Evolutionary conservation across 2,888 invertebrate genomes (phyloP), one percentile per base, ranked within the genome.

Genomic region (Mythimna ferrago): DNA sequence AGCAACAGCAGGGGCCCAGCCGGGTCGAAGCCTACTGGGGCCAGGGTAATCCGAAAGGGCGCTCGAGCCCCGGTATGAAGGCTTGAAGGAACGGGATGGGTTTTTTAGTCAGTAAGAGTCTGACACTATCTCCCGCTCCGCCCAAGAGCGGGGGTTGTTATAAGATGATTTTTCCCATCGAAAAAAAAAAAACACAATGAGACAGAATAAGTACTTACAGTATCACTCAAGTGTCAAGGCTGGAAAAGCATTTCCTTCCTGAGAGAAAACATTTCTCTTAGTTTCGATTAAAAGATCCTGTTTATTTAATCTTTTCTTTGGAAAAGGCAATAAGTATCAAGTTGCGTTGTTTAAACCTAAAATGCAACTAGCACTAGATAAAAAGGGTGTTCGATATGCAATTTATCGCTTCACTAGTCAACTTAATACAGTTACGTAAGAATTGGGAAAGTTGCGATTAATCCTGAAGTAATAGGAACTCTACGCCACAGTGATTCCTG

Each of bases 401-500:
- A 66, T 74, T 62, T 54, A 80, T 57, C 16, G 21, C 6, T 11
- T 26, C 10, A 41, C 38, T 54, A 38, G 62, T 57, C 38, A 10
- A 57, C 21, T n/a, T 57, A 57, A 53, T 61, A 38, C 26, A 32
- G 41, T 32, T 71, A 58, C 32, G 26, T 5, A 76, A 60, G 60
- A 48, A 67, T 54, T 19, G 7, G 19, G 1, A 61, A 66, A 54
- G 10, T 21, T 71, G 21, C 21, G 6, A 68, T 38, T 68, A 53
- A 68, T 76, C 1, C 44, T 48, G 11, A 65, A 58, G 10, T 54
- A 61, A 66, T 35, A 61, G 21, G 14, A 71, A 67, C 38, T 61
- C 6, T 57, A 56, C 38, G 32, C 63, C 32, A 48, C 9, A 54
- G 44, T 44, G 6, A 60, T 63, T 44, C 35, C 21, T 63, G 6